Base-by-base conservation (phyloP, 2,888 invertebrate genomes). In the Eurytoma californica region DNA sequence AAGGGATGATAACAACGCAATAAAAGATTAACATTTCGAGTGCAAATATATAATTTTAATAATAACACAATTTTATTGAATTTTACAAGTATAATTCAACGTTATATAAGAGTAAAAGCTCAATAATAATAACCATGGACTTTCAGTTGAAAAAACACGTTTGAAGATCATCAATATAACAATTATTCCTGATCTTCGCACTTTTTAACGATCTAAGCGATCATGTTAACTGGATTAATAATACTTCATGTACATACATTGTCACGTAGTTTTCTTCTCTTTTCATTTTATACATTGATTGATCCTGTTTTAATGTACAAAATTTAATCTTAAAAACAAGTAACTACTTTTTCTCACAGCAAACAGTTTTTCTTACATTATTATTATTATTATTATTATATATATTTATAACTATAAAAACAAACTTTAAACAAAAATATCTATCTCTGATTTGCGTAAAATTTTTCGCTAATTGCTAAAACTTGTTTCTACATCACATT, bases 41-140 rank as follows among this genome's bases (percentile, higher is more conserved):
- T 77, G 77, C 66, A 80, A 80, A 80, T 80, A 77, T 80, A 78
- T 78, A 77, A 66, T 74, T 73, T 80, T 39, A 39, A 39, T 39
- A 39, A 39, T 39, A 39, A 78, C 70, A 74, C 47, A 39, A 63
- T 58, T 77, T 74, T 80, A 78, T 78, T 78, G 68, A 75, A 63
- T 68, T 77, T 70, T 72, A 75, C 75, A 77, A 28, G 24, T 70
- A 78, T 65, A 65, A 66, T 67, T 63, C 39, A 20, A 49, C 12
- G 18, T 47, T 65, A 68, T 80, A 74, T 13, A 74, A 51, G 63
- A 57, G 18, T 69, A 76, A 72, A 63, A 53, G 3, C 73, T 73
- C 58, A 68, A 77, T 68, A 49, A 72, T 49, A 74, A 67, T 57
- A 74, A 66, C 51, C n/a, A 12, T 55, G 14, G 2, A 49, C 7